Conservation (phyloP, 2,888 invertebrate species). For the Capitulum mitella region DNA sequence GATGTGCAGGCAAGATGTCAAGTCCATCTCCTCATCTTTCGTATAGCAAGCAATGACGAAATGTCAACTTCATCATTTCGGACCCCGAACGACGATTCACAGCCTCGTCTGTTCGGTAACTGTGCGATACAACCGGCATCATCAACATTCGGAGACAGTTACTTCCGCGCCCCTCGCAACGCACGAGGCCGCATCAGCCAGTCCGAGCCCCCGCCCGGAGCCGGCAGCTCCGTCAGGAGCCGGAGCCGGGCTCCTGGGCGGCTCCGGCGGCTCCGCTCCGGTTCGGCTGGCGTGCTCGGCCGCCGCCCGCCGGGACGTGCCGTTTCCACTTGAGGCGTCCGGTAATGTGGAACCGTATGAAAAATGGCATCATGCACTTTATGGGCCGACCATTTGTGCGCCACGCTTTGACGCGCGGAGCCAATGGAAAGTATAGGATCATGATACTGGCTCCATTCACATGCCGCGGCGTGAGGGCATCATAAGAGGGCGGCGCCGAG, state of each 20-base stretch:
- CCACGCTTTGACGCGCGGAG: not conserved
- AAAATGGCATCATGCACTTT: not conserved
- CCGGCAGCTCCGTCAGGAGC: too few relatives aligned
- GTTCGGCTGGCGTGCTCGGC: not conserved
- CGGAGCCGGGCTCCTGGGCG: too few relatives aligned
- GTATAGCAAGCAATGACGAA: too few relatives aligned
- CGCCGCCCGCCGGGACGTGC: not conserved
- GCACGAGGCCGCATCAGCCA: not conserved
- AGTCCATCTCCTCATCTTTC: too few relatives aligned
- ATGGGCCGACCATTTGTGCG: not conserved
- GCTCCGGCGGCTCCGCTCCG: not conserved
- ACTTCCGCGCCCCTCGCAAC: not conserved
- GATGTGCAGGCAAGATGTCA: too few relatives aligned
- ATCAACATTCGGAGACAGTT: not conserved
- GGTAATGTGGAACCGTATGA: not conserved
- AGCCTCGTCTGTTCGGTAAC: too few relatives aligned
- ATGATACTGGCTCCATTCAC: not conserved
- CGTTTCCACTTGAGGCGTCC: not conserved
- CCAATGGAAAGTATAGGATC: conserved; percentile 2
- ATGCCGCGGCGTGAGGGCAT: not conserved
- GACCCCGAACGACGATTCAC: too few relatives aligned
- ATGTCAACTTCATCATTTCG: too few relatives aligned
- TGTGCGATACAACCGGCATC: too few relatives aligned
- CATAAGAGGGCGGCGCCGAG: not conserved
- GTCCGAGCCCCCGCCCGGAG: too few relatives aligned